Base-by-base conservation (phyloP, 2,113 vertebrate species). In the Thomomys bottae region DNA sequence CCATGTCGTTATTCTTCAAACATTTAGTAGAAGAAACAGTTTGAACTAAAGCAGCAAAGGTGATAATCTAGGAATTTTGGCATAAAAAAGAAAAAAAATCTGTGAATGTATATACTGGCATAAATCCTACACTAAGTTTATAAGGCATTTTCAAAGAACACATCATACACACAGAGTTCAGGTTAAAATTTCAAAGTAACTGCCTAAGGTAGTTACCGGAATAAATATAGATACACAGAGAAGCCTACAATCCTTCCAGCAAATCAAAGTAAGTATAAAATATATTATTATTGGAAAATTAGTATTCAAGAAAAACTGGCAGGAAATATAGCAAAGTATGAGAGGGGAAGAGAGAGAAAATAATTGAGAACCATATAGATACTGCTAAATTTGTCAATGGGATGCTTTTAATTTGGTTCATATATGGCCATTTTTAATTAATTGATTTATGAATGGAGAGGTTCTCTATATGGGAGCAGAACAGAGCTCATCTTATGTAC, bases 1-100 rank as follows among this genome's bases (percentile, higher is more conserved):
- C 88, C 91, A 80, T 87, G 68, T 66, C 28, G 59, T 71, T 81
- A 73, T 78, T 38, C 86, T 90, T 67, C 42, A 92, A 89, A 45
- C 70, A 86, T 76, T 84, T 67, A 79, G 72, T 30, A 95, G 77
- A 85, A 85, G 38, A 94, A 94, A 82, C 59, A 95, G 66, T 57
- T 85, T 32, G 59, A 92, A 82, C 15, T 91, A 57, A 40, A 92
- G 63, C 28, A 72, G 45, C 9, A 90, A 82, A 95, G 71, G 45
- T 85, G 30, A 28, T 89, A 71, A 87, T 91, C 84, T 84, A 94
- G 54, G 73, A 94, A 94, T 91, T 34, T 87, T 88, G 61, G 28
- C 87, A 90, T 93, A 79, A 91, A 95, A 90, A 87, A 36, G 12
- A 94, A 91, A 96, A 86, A 75, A 54, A 92, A 78, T 79, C 54